Evolutionary conservation across 2,888 invertebrate species (phyloP).

Genomic region (Stenotaenia linearis): DNA sequence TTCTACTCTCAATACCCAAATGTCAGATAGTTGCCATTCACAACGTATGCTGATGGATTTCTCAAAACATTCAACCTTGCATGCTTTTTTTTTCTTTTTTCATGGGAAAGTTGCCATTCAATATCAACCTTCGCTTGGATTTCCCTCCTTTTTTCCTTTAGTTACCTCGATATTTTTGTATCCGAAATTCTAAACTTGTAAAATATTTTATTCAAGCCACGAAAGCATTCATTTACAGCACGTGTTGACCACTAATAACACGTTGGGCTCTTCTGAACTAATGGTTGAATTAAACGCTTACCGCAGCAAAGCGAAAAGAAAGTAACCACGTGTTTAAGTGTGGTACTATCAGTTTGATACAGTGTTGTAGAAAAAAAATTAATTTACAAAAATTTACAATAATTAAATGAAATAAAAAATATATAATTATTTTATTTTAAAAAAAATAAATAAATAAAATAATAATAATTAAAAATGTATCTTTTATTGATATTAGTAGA

Average conservation of each 20-base stretch:
- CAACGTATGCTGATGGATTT: slow-evolving; percentile 8
- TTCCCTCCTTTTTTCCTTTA: background rate
- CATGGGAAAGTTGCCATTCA: background rate
- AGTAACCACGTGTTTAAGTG: background rate
- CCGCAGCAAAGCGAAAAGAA: too few relatives aligned
- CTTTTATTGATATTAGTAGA: too few relatives aligned
- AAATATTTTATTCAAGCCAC: background rate
- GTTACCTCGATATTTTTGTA: background rate
- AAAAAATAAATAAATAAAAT: too few relatives aligned
- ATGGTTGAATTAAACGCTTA: too few relatives aligned
- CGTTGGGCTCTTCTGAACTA: too few relatives aligned
- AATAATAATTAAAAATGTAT: too few relatives aligned
- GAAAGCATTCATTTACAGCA: background rate
- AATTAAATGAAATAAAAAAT: too few relatives aligned
- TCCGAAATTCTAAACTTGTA: background rate
- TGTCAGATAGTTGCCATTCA: slow-evolving; percentile 16
- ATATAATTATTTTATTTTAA: too few relatives aligned
- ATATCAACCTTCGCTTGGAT: background rate
- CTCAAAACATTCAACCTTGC: background rate
- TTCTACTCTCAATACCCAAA: background rate
- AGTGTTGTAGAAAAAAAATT: too few relatives aligned
- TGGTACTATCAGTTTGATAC: too few relatives aligned
- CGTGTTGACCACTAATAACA: too few relatives aligned
- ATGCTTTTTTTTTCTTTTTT: background rate
- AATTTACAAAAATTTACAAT: too few relatives aligned